Conservation (phyloP, 2,797 vertebrate genomes). For the Pseudocheirus occidentalis region DNA sequence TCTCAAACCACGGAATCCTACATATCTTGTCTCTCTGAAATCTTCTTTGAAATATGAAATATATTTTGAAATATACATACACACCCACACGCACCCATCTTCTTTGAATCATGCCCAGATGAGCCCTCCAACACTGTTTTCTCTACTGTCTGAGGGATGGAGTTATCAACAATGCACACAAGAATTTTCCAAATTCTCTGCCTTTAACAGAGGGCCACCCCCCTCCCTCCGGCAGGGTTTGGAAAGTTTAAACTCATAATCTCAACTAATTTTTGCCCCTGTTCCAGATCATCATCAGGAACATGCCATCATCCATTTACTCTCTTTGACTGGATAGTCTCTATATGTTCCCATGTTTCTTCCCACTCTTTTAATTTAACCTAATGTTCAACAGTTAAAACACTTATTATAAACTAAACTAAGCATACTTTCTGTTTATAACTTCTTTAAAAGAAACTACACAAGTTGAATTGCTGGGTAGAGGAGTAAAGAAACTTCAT, state of each 20-base stretch:
- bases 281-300: background rate
- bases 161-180: background rate
- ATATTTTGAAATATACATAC: too few species aligned
- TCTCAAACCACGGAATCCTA: background rate
- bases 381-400: background rate
- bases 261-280: background rate
- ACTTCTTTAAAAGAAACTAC: too few species aligned
- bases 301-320: background rate
- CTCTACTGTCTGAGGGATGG: background rate
- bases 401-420: too few species aligned
- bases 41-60: background rate
- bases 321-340: background rate
- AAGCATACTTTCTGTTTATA: too few species aligned
- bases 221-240: background rate
- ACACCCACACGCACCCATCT: too few species aligned
- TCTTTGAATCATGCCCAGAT: background rate
- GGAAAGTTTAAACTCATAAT: background rate
- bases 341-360: background rate
- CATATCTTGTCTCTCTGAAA: background rate
- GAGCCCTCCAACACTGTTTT: background rate
- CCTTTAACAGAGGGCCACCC: background rate
- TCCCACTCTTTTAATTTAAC: background rate
- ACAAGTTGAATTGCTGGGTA: background rate
- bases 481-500: background rate
- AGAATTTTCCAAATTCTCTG: background rate